Base-by-base conservation (phyloP, 1,140 invertebrate genomes). In the Babylonia areolata region DNA sequence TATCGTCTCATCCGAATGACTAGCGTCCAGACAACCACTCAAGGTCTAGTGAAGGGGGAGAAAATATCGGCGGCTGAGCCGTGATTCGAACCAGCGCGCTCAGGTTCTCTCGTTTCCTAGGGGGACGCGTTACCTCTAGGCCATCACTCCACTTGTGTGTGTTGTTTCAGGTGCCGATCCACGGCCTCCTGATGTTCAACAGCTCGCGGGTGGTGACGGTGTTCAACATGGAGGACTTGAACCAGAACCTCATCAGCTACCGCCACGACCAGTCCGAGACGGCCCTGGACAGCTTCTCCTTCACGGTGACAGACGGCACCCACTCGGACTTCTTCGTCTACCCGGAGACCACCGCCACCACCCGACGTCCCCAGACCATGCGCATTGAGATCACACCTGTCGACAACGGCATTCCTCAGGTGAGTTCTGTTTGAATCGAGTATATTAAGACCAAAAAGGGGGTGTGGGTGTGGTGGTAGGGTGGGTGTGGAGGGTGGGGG, bases 251-350 rank as follows among this genome's bases (percentile, higher is more conserved):
- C 54, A 93, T 95, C 73, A 92, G 91, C 35, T 95, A 95, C 87
- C 91, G 92, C 58, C 94, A 95, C 88, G 94, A 94, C 86, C 93
- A 94, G 37, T 92, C 93, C 0, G 94, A 95, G 86, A 94, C 94
- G 15, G 86, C 86, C 1, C 86, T 92, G 35, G 94, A 95, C 87
- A 90, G 91, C 81, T 94, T 95, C 85, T 92, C 92, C 40, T 91
- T 95, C 77, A 93, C 93, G 3, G 91, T 95, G 0, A 93, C 92
- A 0, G 94, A 95, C 84, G 94, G 94, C 12, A 92, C 91, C 2
- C 94, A 95, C 86, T 87, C 89, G 1, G 91, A 94, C 40, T 95
- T 94, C 90, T 94, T 90, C 77, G 90, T 94, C 9, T 91, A 93
- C 75, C 93, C 93, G 0, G 91, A 94, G 12, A 91, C 90, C 31